These are phyloP conservation scores for Neopipo cinnamomea DNA, from an alignment of 2,113 vertebrate species.

Conservation along the genomic window DNA sequence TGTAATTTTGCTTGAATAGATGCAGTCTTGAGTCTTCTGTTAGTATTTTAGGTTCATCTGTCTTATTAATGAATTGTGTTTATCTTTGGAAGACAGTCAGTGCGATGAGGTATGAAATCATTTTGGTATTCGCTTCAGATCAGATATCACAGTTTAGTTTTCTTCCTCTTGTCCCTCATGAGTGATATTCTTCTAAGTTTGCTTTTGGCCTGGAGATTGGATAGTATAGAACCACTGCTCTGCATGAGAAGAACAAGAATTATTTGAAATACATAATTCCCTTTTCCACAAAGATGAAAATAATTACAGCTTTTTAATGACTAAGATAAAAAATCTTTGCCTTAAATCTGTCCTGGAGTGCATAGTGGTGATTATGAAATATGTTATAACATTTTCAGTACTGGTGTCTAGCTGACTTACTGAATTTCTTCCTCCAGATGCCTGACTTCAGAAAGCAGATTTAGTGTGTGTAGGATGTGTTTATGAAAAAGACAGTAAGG, in stretches of 20 bases:
- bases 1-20: neutral
- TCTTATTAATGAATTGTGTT: neutral
- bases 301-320: neutral
- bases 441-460: neutral
- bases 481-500: neutral
- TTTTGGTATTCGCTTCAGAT: neutral
- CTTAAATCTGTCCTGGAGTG: neutral
- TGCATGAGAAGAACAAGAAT: neutral
- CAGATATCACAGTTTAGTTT: neutral
- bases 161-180: neutral
- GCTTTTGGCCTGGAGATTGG: neutral
- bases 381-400: neutral
- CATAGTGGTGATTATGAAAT: neutral
- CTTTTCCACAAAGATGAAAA: neutral
- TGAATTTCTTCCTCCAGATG: neutral
- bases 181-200: neutral
- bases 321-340: neutral
- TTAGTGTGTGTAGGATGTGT: neutral
- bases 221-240: neutral
- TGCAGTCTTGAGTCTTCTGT: neutral
- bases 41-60: neutral
- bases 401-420: neutral
- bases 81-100: neutral
- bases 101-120: neutral
- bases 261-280: neutral